Percentiles rank a stretch among this genome's conserved stretches.
Evolutionary conservation across 1,140 invertebrate species (phyloP).

Genomic region (Halesus radiatus): DNA sequence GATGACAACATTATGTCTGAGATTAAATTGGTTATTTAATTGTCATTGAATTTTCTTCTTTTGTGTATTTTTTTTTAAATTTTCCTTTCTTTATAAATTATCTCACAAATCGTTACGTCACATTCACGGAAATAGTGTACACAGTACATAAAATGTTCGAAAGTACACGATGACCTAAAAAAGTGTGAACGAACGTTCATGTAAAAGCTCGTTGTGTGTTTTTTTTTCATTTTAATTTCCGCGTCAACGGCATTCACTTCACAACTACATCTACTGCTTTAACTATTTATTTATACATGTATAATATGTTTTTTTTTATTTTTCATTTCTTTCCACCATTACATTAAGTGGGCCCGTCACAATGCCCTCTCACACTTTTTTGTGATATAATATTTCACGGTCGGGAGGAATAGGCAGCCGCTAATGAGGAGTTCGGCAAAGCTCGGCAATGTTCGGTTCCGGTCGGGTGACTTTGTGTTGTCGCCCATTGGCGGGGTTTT

Average conservation of each 20-base stretch:
- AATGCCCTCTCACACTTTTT: constrained; percentile 21
- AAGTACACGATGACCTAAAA: too few species aligned
- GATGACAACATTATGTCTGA: too few species aligned
- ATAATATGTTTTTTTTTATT: not conserved
- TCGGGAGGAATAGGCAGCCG: not conserved
- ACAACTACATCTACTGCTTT: not conserved
- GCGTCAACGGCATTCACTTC: not conserved
- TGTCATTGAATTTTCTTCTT: too few species aligned
- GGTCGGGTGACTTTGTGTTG: not conserved
- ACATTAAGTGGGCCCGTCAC: not conserved
- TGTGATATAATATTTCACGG: constrained; percentile 30
- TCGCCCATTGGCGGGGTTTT: not conserved
- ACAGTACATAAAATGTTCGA: too few species aligned
- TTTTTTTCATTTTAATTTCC: not conserved
- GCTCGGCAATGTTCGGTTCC: not conserved
- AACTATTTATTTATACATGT: not conserved
- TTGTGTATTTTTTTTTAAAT: too few species aligned
- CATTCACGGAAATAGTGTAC: too few species aligned
- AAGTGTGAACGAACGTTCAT: too few species aligned
- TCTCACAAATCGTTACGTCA: too few species aligned
- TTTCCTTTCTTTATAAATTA: too few species aligned
- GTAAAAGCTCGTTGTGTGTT: not conserved
- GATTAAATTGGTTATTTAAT: too few species aligned
- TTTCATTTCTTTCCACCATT: not conserved
- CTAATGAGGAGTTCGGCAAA: constrained; percentile 16